Percentiles rank a stretch among this genome's conserved stretches.
phyloP scores from a whole-genome alignment of 1,140 invertebrate genomes.

The Ceratitis capitata region DNA sequence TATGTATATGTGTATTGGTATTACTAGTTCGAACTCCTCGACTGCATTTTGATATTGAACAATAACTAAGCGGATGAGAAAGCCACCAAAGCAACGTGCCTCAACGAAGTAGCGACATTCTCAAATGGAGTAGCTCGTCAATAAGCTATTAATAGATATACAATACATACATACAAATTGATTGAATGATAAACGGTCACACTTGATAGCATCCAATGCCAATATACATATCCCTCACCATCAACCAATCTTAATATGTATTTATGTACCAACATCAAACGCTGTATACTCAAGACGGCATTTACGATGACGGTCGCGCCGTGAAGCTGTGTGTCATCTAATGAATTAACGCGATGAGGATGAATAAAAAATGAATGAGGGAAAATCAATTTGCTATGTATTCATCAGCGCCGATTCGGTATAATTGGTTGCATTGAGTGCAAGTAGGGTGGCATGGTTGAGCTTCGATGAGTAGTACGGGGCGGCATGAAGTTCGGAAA shows the following conservation, averaged over 20 bases:
- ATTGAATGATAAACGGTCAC: slow-evolving; percentile 2
- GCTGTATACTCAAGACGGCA: no score
- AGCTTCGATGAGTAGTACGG: neutral
- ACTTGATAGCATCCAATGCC: neutral
- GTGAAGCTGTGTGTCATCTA: neutral
- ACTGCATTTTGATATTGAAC: neutral
- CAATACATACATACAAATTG: no score
- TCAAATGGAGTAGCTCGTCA: slow-evolving; percentile 29
- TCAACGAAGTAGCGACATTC: neutral
- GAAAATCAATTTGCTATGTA: slow-evolving; percentile 24
- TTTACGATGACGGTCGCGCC: neutral
- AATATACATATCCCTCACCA: no score
- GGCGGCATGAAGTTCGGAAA: neutral
- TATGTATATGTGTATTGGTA: neutral
- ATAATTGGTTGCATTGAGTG: slow-evolving; percentile 17
- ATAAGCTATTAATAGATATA: slow-evolving; percentile 32
- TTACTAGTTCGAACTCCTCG: no score
- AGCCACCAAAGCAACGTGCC: neutral
- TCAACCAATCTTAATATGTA: no score
- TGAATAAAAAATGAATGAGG: neutral
- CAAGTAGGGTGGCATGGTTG: neutral
- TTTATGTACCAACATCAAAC: neutral
- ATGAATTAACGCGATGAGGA: slow-evolving; percentile 32
- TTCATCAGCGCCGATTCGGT: slow-evolving; percentile 10
- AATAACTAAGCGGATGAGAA: slow-evolving; percentile 26